Evolutionary conservation across 2,888 invertebrate genomes (phyloP).

Genomic region (Stenurella melanura): DNA sequence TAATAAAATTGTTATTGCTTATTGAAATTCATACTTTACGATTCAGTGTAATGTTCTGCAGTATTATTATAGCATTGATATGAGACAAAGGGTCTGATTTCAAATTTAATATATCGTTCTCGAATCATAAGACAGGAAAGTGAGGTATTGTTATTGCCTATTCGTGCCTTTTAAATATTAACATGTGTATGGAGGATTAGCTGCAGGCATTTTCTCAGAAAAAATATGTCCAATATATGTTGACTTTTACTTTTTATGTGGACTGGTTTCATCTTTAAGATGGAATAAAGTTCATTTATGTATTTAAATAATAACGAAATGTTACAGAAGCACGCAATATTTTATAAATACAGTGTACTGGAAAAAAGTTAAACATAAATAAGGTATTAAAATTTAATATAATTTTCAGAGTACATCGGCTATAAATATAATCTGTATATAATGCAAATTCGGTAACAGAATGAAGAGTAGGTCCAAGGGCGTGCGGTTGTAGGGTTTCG

Average conservation of each 20-base stretch:
- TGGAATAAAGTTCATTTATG: background rate
- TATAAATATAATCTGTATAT: no score
- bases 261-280: background rate
- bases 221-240: background rate
- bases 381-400: no score
- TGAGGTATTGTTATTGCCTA: background rate
- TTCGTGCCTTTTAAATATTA: background rate
- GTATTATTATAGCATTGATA: background rate
- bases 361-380: no score
- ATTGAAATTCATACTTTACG: slow-evolving; percentile 1
- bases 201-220: background rate
- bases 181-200: background rate
- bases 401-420: no score
- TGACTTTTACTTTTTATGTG: background rate
- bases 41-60: background rate
- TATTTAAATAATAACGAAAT: background rate
- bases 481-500: no score
- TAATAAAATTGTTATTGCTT: background rate
- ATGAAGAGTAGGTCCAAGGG: no score
- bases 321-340: no score
- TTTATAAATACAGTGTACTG: no score
- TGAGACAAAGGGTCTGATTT: background rate
- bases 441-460: no score
- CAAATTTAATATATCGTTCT: background rate
- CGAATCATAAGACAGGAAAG: background rate